Base-by-base conservation (phyloP, 2,113 vertebrate species). In the Passer montanus region DNA sequence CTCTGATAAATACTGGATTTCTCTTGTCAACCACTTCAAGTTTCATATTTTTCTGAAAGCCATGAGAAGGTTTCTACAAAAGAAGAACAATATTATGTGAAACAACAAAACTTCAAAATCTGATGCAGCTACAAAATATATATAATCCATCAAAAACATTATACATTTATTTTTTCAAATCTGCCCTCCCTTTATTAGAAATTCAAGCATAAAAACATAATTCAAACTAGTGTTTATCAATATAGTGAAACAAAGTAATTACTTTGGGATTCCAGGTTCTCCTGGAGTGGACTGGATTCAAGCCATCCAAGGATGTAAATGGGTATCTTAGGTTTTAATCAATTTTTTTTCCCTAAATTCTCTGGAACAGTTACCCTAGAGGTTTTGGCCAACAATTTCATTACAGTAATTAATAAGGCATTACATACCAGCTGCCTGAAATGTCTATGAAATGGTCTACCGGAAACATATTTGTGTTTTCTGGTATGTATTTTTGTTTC, bases 1-100 rank as follows among this genome's bases (percentile, higher is more conserved):
- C 98, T 96, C 98, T 98, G 89, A 99, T 97, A 89, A 99, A 98
- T 78, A 98, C 19, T n/a, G 98, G 97, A 73, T 99, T 99, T 96
- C 98, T 98, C 94, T 98, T 98, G 95, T 99, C 98, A 92, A 99
- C 98, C 16, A 97, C 98, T 94, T 99, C 98, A 93, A 99, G 95
- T 93, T 98, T 99, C 98, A 98, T 98, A 69, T 98, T 98, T 85
- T 97, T 98, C 96, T 99, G 98, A 97, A 99, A 99, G 95, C 98
- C 98, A 85, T 99, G 98, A 63, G 97, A 97, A 83, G 98, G 98
- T 97, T 98, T 98, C 98, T 99, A 93, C 35, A 95, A 73, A 56
- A 95, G 17, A 75, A 78, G 11, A 68, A 80, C 4, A 87, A 26
- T 13, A 62, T 35, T 37, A 3, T 4, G 7, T 94, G 72, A 93